These are phyloP conservation scores for Drosophila hydei DNA, from an alignment of 1,140 invertebrate genomes.

Conservation along the genomic window DNA sequence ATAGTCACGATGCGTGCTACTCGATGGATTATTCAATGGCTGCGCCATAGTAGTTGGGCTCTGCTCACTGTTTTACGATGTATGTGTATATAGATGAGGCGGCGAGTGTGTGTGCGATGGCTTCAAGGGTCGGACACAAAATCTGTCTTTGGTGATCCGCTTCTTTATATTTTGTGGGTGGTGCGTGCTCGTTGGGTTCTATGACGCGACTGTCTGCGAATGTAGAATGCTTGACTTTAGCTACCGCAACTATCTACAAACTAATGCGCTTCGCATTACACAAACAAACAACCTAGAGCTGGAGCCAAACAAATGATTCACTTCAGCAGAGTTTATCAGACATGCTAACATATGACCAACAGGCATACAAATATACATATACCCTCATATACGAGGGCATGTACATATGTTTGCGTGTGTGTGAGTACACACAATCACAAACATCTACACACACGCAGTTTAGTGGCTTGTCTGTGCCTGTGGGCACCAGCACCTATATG, in stretches of 20 bases:
- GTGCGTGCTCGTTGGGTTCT: slow-evolving; percentile 30
- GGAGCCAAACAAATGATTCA: slow-evolving; percentile 79
- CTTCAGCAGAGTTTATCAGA: slow-evolving; percentile 52
- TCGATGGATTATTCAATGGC: slow-evolving; percentile 68
- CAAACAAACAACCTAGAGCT: slow-evolving; percentile 53
- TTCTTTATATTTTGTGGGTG: slow-evolving; percentile 28
- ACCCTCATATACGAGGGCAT: not conserved
- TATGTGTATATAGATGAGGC: slow-evolving; percentile 15
- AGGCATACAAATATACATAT: slow-evolving; percentile 11
- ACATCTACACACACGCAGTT: not conserved
- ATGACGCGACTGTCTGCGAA: slow-evolving; percentile 54
- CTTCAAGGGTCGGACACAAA: slow-evolving; percentile 17
- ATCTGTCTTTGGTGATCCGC: not conserved
- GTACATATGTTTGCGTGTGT: not conserved
- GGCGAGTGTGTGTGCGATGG: slow-evolving; percentile 17
- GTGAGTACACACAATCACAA: slow-evolving; percentile 6
- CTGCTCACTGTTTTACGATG: slow-evolving; percentile 13
- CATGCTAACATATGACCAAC: slow-evolving; percentile 44
- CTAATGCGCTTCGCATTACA: slow-evolving; percentile 47
- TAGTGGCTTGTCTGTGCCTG: slow-evolving; percentile 19
- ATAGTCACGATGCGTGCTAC: slow-evolving; percentile 84
- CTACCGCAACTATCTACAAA: slow-evolving; percentile 56
- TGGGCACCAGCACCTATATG: slow-evolving; percentile 45
- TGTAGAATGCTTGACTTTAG: slow-evolving; percentile 46
- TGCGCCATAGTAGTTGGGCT: slow-evolving; percentile 56